These are phyloP conservation scores for Oreochromis grahami DNA, from an alignment of 2,797 vertebrate genomes.

Conservation along the genomic window DNA sequence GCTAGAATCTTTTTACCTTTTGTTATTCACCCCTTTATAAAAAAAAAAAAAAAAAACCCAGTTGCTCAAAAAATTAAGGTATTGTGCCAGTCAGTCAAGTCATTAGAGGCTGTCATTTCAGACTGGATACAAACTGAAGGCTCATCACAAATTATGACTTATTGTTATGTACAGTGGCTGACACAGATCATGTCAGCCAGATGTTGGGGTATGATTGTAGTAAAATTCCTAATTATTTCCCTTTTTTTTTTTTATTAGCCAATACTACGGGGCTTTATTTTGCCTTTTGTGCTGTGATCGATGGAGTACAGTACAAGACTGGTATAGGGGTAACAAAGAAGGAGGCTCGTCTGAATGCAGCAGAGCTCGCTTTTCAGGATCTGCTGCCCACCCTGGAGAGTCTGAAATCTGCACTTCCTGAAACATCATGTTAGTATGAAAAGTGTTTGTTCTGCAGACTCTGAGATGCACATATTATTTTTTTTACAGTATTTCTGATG, in stretches of 20 bases:
- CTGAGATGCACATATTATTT: background rate
- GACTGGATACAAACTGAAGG: background rate
- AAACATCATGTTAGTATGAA: conserved; percentile 71
- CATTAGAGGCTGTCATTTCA: background rate
- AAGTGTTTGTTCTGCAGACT: background rate
- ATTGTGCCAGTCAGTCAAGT: background rate
- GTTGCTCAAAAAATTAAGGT: background rate
- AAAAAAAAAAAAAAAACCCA: background rate
- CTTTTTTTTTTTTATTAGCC: conserved; percentile 55
- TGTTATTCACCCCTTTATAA: background rate
- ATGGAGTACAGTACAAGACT: conserved; percentile 85
- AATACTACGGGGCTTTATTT: conserved; percentile 80
- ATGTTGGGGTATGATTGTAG: background rate
- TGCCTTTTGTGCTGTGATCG: conserved; percentile 89
- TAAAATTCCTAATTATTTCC: background rate
- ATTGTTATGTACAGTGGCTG: background rate
- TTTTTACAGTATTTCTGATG: background rate
- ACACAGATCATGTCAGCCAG: background rate
- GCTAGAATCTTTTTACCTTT: background rate
- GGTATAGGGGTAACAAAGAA: conserved; percentile 92
- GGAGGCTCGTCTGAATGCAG: conserved; percentile 83
- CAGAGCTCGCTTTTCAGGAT: conserved; percentile 84
- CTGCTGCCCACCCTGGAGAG: conserved; percentile 73
- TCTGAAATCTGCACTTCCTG: conserved; percentile 25
- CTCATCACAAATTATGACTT: background rate